These are phyloP conservation scores for Zaprionus capensis DNA, from an alignment of 1,140 invertebrate genomes.

Conservation along the genomic window DNA sequence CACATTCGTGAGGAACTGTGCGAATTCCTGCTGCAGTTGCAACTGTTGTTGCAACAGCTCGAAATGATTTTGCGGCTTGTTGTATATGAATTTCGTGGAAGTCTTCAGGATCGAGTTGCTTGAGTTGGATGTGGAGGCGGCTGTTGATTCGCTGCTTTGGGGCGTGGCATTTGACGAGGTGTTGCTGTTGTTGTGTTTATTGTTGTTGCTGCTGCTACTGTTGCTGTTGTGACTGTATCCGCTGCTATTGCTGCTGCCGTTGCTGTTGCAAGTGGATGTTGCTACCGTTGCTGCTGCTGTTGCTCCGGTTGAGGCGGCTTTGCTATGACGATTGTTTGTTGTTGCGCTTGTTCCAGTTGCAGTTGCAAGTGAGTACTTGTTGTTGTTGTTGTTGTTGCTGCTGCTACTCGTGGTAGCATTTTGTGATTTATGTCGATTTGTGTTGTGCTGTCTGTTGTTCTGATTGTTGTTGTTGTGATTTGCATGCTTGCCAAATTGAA, in stretches of 20 bases:
- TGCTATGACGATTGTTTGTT: constrained; percentile 30
- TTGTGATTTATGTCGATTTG: constrained; percentile 20
- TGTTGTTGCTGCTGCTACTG: constrained; percentile 7
- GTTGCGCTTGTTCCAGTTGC: constrained; percentile 51
- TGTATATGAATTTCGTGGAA: constrained; percentile 79
- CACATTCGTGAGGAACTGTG: constrained; percentile 79
- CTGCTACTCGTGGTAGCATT: constrained; percentile 40
- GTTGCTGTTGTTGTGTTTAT: constrained; percentile 13
- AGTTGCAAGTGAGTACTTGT: constrained; percentile 36
- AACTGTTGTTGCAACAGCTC: constrained; percentile 77
- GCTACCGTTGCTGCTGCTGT: constrained; percentile 15
- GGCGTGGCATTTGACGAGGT: constrained; percentile 20
- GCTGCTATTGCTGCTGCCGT: constrained; percentile 12
- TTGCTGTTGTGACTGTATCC: background rate
- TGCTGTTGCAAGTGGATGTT: constrained; percentile 4
- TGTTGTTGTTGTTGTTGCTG: constrained; percentile 29
- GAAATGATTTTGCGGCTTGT: constrained; percentile 80
- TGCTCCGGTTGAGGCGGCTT: constrained; percentile 28
- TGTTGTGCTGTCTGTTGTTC: constrained; percentile 58
- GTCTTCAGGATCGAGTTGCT: constrained; percentile 68
- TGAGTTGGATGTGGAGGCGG: constrained; percentile 36
- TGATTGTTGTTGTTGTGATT: constrained; percentile 42
- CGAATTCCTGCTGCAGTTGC: constrained; percentile 80
- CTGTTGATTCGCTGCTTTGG: constrained; percentile 22
- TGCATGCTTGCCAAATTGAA: constrained; percentile 52